phyloP scores from a whole-genome alignment of 2,113 vertebrate species.

The Orycteropus afer region DNA sequence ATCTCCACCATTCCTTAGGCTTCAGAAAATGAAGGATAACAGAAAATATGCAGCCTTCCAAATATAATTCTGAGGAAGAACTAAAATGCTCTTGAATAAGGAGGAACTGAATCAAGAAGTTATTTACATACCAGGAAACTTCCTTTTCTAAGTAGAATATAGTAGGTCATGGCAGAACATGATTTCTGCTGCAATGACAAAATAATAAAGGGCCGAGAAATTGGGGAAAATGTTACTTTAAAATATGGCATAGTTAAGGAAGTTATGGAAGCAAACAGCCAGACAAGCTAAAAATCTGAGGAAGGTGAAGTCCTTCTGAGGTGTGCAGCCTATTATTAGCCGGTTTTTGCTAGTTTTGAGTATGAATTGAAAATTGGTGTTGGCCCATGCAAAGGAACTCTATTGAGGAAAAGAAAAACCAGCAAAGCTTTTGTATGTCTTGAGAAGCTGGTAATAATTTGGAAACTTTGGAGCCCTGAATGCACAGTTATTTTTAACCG shows the following conservation, averaged over 20 bases:
- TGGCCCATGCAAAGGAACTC: background rate
- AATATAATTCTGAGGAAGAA: background rate
- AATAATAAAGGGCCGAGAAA: background rate
- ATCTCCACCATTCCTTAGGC: background rate
- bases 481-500: background rate
- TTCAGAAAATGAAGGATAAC: background rate
- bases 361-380: background rate
- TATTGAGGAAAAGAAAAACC: background rate
- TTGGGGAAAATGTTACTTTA: background rate
- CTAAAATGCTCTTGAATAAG: constrained; percentile 8
- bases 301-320: background rate
- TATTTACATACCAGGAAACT: background rate
- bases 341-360: background rate
- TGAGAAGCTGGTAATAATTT: background rate
- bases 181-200: background rate
- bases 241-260: background rate
- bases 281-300: background rate
- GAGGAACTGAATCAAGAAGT: background rate
- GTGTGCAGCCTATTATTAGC: background rate
- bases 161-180: background rate
- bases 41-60: background rate
- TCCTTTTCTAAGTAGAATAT: background rate
- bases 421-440: background rate
- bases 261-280: constrained; percentile 3
- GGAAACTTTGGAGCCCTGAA: background rate